Evolutionary conservation across 2,888 invertebrate genomes (phyloP), one percentile per base, ranked within the genome.

Genomic region (Monochamus alternatus): DNA sequence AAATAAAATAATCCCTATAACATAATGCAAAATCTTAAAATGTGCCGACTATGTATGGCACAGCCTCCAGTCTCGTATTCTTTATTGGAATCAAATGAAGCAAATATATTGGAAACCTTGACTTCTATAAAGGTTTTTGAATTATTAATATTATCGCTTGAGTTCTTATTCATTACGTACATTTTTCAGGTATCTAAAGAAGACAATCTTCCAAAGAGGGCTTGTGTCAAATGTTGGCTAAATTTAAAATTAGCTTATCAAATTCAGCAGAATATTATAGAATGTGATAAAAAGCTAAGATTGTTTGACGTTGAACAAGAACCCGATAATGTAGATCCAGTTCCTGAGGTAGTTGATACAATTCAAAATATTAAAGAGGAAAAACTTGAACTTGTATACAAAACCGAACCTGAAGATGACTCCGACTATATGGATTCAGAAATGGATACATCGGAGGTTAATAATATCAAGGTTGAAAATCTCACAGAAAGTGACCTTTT

Each of bases 31-130:
- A 73, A 59, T 12, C 73, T 66, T 69, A 77, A 78, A 59, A 75
- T 77, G 70, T 86, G 86, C 78, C 81, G 86, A 30, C 80, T 86
- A 67, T 86, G 86, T 78, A 78, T 85, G 76, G 71, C 80, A 10
- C 73, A 78, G 58, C 81, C 83, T 0, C 76, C 80, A 47, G 75
- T 83, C 63, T 79, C 78, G 62, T 77, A 83, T 78, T 85, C 85
- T 9, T 66, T 85, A 32, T 76, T 84, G 12, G 78, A 81, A 66
- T 80, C 79, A 32, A 80, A 83, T 69, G 79, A 82, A 59, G 75
- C 80, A 3, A 77, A 82, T 72, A 84, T 85, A 80, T 68, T 86
- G 51, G 82, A 83, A 77, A 76, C 82, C 58, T 78, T 86, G 77
- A 85, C 85, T 44, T 82, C 84, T 62, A 83, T 86, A 59, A 81